Percentiles rank a stretch among this genome's conserved stretches.
Conservation (phyloP, 2,888 invertebrate species). For the Hydropsyche betteni region DNA sequence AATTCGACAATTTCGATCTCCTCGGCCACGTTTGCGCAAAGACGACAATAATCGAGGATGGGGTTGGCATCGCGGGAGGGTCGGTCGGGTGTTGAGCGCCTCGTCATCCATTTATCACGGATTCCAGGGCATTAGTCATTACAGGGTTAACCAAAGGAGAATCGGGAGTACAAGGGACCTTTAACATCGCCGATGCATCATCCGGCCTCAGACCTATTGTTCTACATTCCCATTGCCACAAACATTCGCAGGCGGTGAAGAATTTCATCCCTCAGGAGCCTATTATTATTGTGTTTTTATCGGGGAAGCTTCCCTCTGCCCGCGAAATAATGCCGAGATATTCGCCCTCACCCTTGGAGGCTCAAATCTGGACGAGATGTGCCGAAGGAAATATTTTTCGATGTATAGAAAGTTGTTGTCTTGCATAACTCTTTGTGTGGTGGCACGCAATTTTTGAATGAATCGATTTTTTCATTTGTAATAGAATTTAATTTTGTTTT, state of each 20-base stretch:
- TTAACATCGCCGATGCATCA: conserved; percentile 41
- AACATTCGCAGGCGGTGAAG: conserved; percentile 39
- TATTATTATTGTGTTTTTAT: conserved; percentile 32
- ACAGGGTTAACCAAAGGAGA: conserved; percentile 37
- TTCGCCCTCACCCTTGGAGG: too few species aligned
- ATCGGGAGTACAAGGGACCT: conserved; percentile 39
- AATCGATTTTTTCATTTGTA: too few species aligned
- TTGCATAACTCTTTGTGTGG: too few species aligned
- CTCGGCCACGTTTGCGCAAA: background rate
- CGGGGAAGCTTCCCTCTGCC: conserved; percentile 12
- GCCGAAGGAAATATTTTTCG: too few species aligned
- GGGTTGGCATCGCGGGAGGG: background rate
- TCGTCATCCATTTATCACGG: conserved; percentile 48
- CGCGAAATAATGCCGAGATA: too few species aligned
- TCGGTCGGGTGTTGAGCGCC: conserved; percentile 41
- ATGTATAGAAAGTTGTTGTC: too few species aligned
- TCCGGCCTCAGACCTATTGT: conserved; percentile 40
- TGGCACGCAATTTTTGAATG: too few species aligned
- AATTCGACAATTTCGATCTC: conserved; percentile 13
- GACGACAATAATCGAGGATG: conserved; percentile 10
- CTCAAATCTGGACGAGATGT: too few species aligned
- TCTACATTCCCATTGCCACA: conserved; percentile 44
- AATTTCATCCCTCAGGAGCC: conserved; percentile 23
- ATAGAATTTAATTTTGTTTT: too few species aligned
- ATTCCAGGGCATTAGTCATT: conserved; percentile 49